These are phyloP conservation scores for Cydia splendana DNA, from an alignment of 1,140 invertebrate genomes.

Conservation along the genomic window DNA sequence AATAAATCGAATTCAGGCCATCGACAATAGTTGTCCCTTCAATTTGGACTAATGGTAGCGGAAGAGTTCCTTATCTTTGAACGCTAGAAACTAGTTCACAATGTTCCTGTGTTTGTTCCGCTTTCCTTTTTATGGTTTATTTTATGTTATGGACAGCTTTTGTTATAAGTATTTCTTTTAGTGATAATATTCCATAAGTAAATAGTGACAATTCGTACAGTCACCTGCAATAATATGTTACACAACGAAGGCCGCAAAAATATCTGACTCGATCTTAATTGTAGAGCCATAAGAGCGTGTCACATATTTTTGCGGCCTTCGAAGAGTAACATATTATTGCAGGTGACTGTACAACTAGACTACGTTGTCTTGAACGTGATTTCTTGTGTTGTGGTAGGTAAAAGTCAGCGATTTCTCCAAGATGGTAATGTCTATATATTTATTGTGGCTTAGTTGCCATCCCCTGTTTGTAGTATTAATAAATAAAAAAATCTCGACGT, in stretches of 20 bases:
- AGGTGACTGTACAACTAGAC: too few species aligned
- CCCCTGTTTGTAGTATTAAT: too few species aligned
- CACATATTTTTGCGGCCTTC: too few species aligned
- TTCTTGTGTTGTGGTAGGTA: neutral
- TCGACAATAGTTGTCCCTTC: neutral
- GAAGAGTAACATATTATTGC: too few species aligned
- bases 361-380: neutral
- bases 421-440: neutral
- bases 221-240: too few species aligned
- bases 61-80: slow-evolving; percentile 7
- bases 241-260: too few species aligned
- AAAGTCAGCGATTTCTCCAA: neutral
- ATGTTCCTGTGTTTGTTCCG: slow-evolving; percentile 42
- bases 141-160: too few species aligned
- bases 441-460: neutral
- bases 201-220: neutral
- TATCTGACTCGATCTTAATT: too few species aligned
- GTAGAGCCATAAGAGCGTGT: too few species aligned
- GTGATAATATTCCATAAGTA: too few species aligned
- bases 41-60: slow-evolving; percentile 19
- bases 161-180: too few species aligned
- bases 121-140: slow-evolving; percentile 41
- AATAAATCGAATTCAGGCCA: slow-evolving; percentile 13
- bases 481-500: too few species aligned
- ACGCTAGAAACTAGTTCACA: neutral